These are phyloP conservation scores for Rhagoletis zephyria DNA, from an alignment of 1,140 invertebrate genomes.

Conservation along the genomic window DNA sequence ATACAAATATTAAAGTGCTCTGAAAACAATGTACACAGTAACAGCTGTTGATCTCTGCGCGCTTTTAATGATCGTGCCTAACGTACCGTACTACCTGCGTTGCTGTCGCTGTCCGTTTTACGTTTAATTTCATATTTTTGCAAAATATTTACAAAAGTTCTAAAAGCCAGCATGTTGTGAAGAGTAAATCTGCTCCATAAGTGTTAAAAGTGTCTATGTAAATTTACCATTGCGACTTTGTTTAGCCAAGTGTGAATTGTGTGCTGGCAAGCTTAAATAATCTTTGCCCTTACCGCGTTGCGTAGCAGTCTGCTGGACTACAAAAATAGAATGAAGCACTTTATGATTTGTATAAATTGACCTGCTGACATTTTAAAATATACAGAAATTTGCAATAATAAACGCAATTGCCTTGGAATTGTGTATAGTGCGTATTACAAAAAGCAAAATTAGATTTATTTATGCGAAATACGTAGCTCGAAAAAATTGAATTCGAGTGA, in stretches of 20 bases:
- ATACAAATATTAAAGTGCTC: neutral
- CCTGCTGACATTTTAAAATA: constrained; percentile 23
- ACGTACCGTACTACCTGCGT: neutral
- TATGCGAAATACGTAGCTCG: constrained; percentile 24
- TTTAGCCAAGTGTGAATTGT: neutral
- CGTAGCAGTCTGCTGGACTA: neutral
- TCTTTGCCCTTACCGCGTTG: neutral
- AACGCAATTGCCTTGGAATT: neutral
- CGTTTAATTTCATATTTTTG: constrained; percentile 12
- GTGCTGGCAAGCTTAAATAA: neutral
- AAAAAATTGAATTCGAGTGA: neutral
- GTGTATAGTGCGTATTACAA: neutral
- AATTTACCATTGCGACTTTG: neutral
- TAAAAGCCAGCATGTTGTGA: neutral
- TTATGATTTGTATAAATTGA: constrained; percentile 4
- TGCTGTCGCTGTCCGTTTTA: neutral
- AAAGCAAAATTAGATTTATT: constrained; percentile 10
- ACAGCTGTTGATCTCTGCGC: neutral
- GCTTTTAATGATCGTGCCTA: neutral
- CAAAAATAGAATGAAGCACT: constrained; percentile 25
- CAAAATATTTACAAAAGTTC: constrained; percentile 27
- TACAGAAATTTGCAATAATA: constrained; percentile 25
- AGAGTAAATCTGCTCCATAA: neutral
- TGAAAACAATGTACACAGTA: neutral
- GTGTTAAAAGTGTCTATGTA: neutral